Conservation (phyloP, 2,888 invertebrate species). For the Rhamnusium bicolor region DNA sequence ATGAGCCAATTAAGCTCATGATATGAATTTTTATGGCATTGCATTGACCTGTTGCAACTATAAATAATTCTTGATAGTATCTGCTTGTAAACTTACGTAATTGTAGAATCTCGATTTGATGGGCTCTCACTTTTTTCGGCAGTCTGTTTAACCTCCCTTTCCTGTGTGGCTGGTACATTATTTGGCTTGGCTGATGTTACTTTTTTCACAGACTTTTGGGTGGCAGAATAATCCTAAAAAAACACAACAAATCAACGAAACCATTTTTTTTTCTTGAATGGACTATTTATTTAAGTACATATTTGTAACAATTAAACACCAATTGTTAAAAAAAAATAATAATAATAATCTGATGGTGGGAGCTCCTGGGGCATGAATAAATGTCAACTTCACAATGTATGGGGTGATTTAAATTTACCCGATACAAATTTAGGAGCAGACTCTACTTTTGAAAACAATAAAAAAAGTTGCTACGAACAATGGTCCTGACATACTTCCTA, state of each 20-base stretch:
- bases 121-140: constrained; percentile 67
- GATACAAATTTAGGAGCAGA: too few relatives aligned
- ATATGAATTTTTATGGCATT: constrained; percentile 5
- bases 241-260: background rate
- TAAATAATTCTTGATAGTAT: background rate
- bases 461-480: too few relatives aligned
- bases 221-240: constrained; percentile 76
- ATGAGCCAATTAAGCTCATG: background rate
- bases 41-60: background rate
- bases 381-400: too few relatives aligned
- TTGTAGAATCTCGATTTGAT: constrained; percentile 75
- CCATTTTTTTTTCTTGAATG: background rate
- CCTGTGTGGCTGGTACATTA: constrained; percentile 49
- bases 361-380: too few relatives aligned
- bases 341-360: too few relatives aligned
- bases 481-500: too few relatives aligned
- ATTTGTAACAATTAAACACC: background rate
- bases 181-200: constrained; percentile 63
- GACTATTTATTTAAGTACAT: too few relatives aligned
- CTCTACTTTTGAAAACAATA: too few relatives aligned
- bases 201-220: constrained; percentile 73
- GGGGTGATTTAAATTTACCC: too few relatives aligned
- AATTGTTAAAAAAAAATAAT: too few relatives aligned
- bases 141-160: constrained; percentile 53
- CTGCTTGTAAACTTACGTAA: constrained; percentile 74